Percentiles rank a stretch among this genome's conserved stretches.
Evolutionary conservation across 2,888 invertebrate species (phyloP).

Genomic region (Romanomermis culicivorax): DNA sequence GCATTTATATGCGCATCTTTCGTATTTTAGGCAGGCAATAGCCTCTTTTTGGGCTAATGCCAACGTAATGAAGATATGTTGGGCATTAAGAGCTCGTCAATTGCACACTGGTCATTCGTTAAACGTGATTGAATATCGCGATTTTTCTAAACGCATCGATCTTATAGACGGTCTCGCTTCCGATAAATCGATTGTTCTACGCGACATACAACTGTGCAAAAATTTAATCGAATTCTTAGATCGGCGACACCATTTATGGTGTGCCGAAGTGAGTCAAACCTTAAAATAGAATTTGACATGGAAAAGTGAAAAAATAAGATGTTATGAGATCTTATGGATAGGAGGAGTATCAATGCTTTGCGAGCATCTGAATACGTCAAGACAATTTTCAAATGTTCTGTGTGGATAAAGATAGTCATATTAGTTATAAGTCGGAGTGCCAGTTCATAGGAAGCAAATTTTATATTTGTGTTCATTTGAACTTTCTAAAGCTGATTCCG

Average conservation of each 20-base stretch:
- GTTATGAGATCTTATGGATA: too few species aligned
- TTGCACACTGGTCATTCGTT: not conserved
- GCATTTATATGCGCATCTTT: too few species aligned
- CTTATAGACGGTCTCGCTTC: slow-evolving; percentile 10
- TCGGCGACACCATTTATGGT: slow-evolving; percentile 8
- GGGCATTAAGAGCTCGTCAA: not conserved
- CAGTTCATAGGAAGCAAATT: too few species aligned
- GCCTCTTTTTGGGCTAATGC: slow-evolving; percentile 12
- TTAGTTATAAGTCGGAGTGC: too few species aligned
- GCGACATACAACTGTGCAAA: slow-evolving; percentile 13
- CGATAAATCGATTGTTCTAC: slow-evolving; percentile 12
- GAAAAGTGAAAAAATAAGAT: too few species aligned
- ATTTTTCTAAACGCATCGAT: slow-evolving; percentile 7
- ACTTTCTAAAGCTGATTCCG: too few species aligned
- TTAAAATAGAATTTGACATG: not conserved
- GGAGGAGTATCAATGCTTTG: not conserved
- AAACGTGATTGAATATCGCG: slow-evolving; percentile 9
- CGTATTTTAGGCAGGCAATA: slow-evolving; percentile 7
- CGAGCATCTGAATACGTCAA: not conserved
- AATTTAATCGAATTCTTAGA: slow-evolving; percentile 11
- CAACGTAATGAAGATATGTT: slow-evolving; percentile 10
- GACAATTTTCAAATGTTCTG: too few species aligned
- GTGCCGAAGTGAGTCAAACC: not conserved
- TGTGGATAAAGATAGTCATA: not conserved
- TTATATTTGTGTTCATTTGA: too few species aligned